Base-by-base conservation (phyloP, 2,888 invertebrate species). In the Odontothrips loti region DNA sequence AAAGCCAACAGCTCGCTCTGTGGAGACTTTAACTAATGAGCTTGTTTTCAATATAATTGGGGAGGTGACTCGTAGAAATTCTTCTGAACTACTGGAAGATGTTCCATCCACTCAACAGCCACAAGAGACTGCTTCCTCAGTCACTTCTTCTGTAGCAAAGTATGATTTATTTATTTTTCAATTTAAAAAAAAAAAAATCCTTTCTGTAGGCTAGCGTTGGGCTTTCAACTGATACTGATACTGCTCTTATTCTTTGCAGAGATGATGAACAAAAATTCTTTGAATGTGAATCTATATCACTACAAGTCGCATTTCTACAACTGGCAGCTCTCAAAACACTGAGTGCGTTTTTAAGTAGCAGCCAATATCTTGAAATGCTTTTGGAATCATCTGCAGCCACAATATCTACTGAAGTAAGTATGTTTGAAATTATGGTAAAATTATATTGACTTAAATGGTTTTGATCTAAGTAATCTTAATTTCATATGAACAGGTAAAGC, bases 251-350 rank as follows among this genome's bases (percentile, higher is more conserved):
- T 43, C 81, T 87, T 81, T 84, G 85, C 2, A 85, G 85, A 81
- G 82, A 85, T 27, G 82, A 88, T 10, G 86, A 88, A 83, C 84
- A 86, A 34, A 88, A 88, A 82, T 85, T 89, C 68, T 85, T 89
- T 47, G 86, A 87, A 79, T 84, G 88, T 81, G 91, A 91, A 85
- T 86, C 87, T 15, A 86, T 87, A 47, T 87, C 87, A 81, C 84
- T 90, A n/a, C 87, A 88, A 83, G 85, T 90, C 82, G 87, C 89
- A 0, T 88, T 88, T 83, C 84, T 91, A 51, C 91, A 91, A 85
- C 88, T 91, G 83, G 87, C 90, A 4, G 90, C 91, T 2, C 86
- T 91, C 82, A 91, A 91, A 85, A 87, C 89, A 6, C 85, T 92
- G 23, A 88, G 88, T 81, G 86, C 88, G 6, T 87, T 91, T 48